phyloP scores from a whole-genome alignment of 23 tunicate species.

The Ascidia mentula region DNA sequence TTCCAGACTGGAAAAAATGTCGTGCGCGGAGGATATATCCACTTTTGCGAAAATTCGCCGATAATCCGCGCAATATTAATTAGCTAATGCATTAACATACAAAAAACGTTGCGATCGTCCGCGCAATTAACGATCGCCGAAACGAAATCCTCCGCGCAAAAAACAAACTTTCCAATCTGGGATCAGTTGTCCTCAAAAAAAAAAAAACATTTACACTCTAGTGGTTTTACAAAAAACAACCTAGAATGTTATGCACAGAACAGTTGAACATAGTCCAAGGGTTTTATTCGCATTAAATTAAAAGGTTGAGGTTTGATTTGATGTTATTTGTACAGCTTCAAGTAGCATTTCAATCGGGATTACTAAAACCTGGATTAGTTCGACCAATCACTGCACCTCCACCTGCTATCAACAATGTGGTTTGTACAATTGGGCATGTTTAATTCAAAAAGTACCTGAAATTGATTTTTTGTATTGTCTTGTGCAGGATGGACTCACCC shows the following conservation, averaged over 20 bases:
- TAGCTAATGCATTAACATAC: no score
- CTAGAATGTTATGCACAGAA: not conserved
- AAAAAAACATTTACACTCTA: not conserved
- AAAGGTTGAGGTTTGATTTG: not conserved
- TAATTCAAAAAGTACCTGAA: no score
- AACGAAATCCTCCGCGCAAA: no score
- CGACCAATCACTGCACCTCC: conserved; percentile 42
- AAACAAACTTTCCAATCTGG: no score
- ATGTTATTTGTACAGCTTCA: conserved; percentile 52
- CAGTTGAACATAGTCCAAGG: not conserved
- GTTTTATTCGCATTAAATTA: not conserved
- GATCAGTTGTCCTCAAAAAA: no score
- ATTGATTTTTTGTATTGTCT: not conserved
- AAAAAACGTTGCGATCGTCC: no score
- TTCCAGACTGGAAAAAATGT: no score
- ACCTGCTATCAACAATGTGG: conserved; percentile 64
- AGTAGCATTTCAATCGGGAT: conserved; percentile 70
- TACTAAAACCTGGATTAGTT: conserved; percentile 65
- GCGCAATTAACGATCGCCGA: no score
- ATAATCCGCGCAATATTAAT: no score
- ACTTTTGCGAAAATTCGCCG: no score
- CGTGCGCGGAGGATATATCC: no score
- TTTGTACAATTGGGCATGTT: not conserved
- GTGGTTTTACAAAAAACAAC: not conserved
- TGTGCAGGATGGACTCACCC: conserved; percentile 60